Percentiles rank a stretch among this genome's conserved stretches.
Conservation (phyloP, 2,888 invertebrate species). For the Temnothorax ravouxi region DNA sequence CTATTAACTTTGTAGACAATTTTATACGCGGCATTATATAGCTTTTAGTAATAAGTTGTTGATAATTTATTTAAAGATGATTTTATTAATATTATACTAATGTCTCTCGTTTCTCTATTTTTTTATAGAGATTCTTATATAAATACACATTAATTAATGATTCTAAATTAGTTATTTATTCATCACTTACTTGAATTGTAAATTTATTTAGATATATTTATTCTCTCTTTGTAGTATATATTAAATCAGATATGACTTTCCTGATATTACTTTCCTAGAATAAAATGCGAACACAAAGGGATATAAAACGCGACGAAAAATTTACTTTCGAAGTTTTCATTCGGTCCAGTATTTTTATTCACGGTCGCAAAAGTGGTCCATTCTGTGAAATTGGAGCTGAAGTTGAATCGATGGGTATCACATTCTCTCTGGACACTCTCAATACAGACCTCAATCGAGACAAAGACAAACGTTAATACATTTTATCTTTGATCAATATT, state of each 20-base stretch:
- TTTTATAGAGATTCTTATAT: background rate
- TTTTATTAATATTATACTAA: background rate
- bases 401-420: slow-evolving; percentile 30
- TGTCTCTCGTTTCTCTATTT: background rate
- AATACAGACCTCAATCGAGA: slow-evolving; percentile 2
- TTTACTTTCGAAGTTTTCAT: background rate
- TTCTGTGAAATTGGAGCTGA: slow-evolving; percentile 28
- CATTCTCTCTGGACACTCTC: background rate
- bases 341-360: slow-evolving; percentile 24
- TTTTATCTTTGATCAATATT: slow-evolving; percentile 20
- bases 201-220: background rate
- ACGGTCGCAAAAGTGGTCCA: background rate
- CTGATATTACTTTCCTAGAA: background rate
- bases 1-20: background rate
- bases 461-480: slow-evolving; percentile 19
- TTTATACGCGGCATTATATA: slow-evolving; percentile 8
- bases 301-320: background rate
- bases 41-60: background rate
- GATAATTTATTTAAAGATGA: background rate
- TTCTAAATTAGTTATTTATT: no score
- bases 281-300: background rate
- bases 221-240: background rate
- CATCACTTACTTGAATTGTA: background rate
- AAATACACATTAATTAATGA: background rate
- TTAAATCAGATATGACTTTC: background rate